phyloP scores from a whole-genome alignment of 2,113 vertebrate species.

The Cygnus atratus region DNA sequence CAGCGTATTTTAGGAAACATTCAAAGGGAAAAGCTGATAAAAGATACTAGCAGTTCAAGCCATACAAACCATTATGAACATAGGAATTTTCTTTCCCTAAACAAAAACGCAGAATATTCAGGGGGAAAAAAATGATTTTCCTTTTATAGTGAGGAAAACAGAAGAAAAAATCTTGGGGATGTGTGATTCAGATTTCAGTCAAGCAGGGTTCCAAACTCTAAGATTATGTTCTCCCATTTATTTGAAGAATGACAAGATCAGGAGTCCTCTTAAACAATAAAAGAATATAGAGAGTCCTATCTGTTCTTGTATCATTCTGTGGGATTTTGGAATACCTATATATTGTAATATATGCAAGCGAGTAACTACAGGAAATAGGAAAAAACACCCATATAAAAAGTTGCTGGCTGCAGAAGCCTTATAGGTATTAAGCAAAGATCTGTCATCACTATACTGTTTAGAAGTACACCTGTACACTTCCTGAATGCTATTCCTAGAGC shows the following conservation, averaged over 20 bases:
- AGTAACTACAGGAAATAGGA: not conserved
- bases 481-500: not conserved
- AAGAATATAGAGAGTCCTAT: too few relatives aligned
- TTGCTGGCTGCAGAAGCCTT: not conserved
- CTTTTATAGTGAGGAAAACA: not conserved
- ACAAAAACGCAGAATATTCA: not conserved
- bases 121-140: not conserved
- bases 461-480: not conserved
- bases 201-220: not conserved
- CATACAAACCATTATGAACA: not conserved
- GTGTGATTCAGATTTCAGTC: not conserved
- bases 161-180: not conserved
- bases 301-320: not conserved
- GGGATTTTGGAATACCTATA: not conserved
- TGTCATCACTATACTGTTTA: not conserved
- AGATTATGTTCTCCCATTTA: not conserved
- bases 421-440: not conserved
- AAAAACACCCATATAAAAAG: not conserved
- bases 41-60: not conserved
- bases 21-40: not conserved
- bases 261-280: not conserved
- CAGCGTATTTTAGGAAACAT: not conserved
- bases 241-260: not conserved
- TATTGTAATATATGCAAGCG: rapidly evolving
- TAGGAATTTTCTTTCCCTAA: not conserved